These are phyloP conservation scores for Labroides dimidiatus DNA, from an alignment of 2,797 vertebrate species.

Conservation along the genomic window DNA sequence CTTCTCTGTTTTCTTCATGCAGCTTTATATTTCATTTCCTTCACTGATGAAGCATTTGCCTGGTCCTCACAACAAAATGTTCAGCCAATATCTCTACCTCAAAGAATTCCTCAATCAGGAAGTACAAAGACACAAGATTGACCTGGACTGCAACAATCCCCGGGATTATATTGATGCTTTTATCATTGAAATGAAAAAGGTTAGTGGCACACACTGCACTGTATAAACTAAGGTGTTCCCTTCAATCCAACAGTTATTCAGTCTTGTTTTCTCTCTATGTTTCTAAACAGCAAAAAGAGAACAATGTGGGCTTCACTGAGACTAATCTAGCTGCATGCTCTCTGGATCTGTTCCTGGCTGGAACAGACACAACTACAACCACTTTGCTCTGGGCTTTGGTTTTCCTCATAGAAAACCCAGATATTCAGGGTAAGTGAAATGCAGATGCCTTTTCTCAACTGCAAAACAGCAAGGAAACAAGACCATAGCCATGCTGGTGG, in stretches of 20 bases:
- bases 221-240: not conserved
- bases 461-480: too few relatives aligned
- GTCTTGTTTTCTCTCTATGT: not conserved
- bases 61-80: conserved; percentile 75
- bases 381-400: conserved; percentile 87
- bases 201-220: conserved; percentile 38
- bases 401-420: conserved; percentile 81
- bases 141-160: conserved; percentile 74
- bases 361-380: conserved; percentile 86
- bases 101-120: conserved; percentile 70
- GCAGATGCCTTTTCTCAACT: too few relatives aligned
- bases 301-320: conserved; percentile 76
- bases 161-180: conserved; percentile 84
- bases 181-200: conserved; percentile 82
- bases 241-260: not conserved
- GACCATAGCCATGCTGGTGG: too few relatives aligned
- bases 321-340: conserved; percentile 76
- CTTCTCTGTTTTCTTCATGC: not conserved
- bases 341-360: conserved; percentile 86
- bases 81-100: conserved; percentile 51
- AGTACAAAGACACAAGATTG: conserved; percentile 75
- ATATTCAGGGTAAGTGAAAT: conserved; percentile 84
- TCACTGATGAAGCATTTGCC: conserved; percentile 75
- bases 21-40: conserved; percentile 75
- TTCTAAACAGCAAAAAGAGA: conserved; percentile 49